phyloP scores from a whole-genome alignment of 2,888 invertebrate genomes.

The Heteromurus nitidus region DNA sequence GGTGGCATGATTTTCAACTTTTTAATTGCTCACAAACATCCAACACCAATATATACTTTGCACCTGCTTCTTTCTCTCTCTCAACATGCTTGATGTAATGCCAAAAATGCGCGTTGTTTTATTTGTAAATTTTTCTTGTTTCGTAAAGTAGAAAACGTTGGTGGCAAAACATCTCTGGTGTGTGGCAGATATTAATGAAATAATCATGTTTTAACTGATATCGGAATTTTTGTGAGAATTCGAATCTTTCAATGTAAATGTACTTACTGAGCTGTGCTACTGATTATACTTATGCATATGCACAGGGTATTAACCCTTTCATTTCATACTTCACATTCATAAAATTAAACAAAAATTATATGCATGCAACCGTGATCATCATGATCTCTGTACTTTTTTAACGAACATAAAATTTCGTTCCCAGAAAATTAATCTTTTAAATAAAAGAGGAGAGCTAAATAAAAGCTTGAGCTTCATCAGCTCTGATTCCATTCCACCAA shows the following conservation, averaged over 20 bases:
- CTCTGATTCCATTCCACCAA: too few relatives aligned
- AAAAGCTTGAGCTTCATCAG: too few relatives aligned
- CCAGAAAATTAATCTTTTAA: too few relatives aligned
- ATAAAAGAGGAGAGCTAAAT: too few relatives aligned
- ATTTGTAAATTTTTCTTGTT: background rate
- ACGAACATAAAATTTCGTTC: too few relatives aligned
- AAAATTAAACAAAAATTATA: too few relatives aligned
- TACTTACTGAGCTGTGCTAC: background rate
- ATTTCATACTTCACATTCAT: too few relatives aligned
- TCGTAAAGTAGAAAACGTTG: background rate
- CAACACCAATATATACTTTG: too few relatives aligned
- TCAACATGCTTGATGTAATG: background rate
- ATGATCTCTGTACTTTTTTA: too few relatives aligned
- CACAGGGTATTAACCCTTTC: slow-evolving; percentile 32
- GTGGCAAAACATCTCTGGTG: slow-evolving; percentile 5
- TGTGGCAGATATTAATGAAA: slow-evolving; percentile 49
- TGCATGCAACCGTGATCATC: too few relatives aligned
- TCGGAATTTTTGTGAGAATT: slow-evolving; percentile 14
- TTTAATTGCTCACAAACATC: slow-evolving; percentile 38
- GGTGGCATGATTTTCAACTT: slow-evolving; percentile 43
- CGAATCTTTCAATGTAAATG: too few relatives aligned
- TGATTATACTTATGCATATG: background rate
- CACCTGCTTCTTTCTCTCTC: too few relatives aligned
- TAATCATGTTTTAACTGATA: slow-evolving; percentile 32
- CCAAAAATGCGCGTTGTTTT: background rate